Base-by-base conservation (phyloP, 2,888 invertebrate genomes). In the Oscheius sp. region DNA sequence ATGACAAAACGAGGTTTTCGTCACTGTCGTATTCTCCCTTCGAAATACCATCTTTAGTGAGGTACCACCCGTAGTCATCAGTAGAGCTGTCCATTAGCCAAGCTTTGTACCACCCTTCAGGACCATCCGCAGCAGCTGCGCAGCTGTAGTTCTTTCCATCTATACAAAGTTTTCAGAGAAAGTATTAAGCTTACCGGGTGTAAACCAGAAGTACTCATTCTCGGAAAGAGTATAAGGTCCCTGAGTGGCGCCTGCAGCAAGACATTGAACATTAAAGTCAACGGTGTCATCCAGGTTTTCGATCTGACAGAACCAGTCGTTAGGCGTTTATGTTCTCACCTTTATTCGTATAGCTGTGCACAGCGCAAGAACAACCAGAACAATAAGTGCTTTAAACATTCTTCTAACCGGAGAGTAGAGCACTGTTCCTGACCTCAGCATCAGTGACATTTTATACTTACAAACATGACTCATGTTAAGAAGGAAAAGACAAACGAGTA, bases 61-160 rank as follows among this genome's bases (percentile, higher is more conserved):
- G 11, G 55, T 37, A 68, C 68, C 68, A 68, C 13, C 68, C 68
- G 53, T 68, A 68, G 55, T 68, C 68, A 51, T 11, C 11, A 9
- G n/a, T 33, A 21, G 55, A 35, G 21, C 4, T 68, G 53, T 55
- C 55, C 55, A 55, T 42, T 53, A 33, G 32, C 68, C 68, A 68
- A n/a, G 35, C 37, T 29, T 68, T 68, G 37, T 55, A 68, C 2
- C 55, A 33, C 2, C 53, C 33, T 10, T 29, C 55, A 33, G 33
- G 37, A 21, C 21, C 21, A 21, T 21, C 21, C 10, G 55, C 55
- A 33, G 37, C 68, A 11, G 37, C 55, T 10, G 35, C 33, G 35
- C 68, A 68, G 13, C 11, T 13, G 42, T 68, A 68, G 37, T 68
- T n/a, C 13, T 35, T 29, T 33, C 53, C 68, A 37, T 68, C 68